A percentile compares a stretch with the other conserved stretches of the same genome.
Evolutionary conservation across 92 coral and sea anemone genomes (phyloP).

Genomic region (Desmophyllum pertusum): DNA sequence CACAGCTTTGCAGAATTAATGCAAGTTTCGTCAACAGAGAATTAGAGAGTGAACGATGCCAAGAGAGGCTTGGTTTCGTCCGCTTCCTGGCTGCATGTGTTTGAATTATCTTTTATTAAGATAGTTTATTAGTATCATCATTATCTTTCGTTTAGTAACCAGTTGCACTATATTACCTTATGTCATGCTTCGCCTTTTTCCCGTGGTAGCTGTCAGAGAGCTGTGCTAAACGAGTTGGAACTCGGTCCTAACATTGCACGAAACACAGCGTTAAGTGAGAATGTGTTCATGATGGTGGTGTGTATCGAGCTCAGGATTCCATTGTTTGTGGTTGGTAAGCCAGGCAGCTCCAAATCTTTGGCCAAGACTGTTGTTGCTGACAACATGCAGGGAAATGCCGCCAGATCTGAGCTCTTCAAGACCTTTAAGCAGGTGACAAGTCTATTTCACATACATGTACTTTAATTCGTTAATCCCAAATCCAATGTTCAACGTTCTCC

Average conservation of each 20-base stretch:
- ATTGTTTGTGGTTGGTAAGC: constrained; percentile 88
- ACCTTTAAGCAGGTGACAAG: constrained; percentile 70
- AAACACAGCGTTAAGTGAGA: constrained; percentile 85
- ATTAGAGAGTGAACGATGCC: too few species aligned
- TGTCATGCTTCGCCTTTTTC: background rate
- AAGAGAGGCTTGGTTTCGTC: too few species aligned
- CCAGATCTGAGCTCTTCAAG: constrained; percentile 68
- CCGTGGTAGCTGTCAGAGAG: constrained; percentile 74
- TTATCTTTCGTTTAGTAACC: background rate
- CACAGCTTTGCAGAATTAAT: too few species aligned
- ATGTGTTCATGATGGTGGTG: constrained; percentile 94
- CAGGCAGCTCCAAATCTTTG: constrained; percentile 83
- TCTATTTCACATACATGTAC: background rate
- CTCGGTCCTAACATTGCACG: constrained; percentile 92
- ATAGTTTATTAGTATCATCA: too few species aligned
- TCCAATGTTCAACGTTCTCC: too few species aligned
- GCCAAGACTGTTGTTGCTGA: constrained; percentile 81
- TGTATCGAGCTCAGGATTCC: constrained; percentile 91
- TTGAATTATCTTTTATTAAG: too few species aligned
- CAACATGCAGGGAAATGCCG: constrained; percentile 84
- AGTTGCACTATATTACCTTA: background rate
- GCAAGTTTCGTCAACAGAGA: too few species aligned
- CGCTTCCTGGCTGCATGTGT: too few species aligned
- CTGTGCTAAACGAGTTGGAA: constrained; percentile 68
- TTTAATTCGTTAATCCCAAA: too few species aligned